Evolutionary conservation across 2,888 invertebrate genomes (phyloP).

Genomic region (Erynnis tages): DNA sequence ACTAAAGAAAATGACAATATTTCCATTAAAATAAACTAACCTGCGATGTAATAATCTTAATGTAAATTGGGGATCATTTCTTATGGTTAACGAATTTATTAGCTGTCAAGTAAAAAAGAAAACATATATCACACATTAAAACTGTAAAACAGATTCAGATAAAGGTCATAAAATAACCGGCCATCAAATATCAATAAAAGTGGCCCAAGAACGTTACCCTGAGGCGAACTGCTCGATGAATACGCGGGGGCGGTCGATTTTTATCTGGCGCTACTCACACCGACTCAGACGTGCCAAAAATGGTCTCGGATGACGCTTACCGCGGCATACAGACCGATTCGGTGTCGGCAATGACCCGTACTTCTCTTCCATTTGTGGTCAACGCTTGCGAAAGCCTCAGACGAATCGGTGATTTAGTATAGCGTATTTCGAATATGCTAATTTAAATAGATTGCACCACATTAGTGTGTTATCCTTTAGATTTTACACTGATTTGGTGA

Average conservation of each 20-base stretch:
- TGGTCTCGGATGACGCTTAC: conserved; percentile 60
- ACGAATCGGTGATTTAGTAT: conserved; percentile 38
- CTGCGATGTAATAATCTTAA: too few relatives aligned
- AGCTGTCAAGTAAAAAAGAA: background rate
- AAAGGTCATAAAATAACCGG: background rate
- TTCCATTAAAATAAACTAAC: too few relatives aligned
- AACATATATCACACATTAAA: background rate
- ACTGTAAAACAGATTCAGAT: background rate
- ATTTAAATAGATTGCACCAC: conserved; percentile 28
- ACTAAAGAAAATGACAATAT: too few relatives aligned
- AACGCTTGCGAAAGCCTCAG: conserved; percentile 57
- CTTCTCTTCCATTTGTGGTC: conserved; percentile 56
- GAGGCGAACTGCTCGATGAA: conserved; percentile 51
- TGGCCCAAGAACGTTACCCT: conserved; percentile 57
- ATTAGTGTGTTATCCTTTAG: conserved; percentile 20
- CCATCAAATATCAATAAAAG: conserved; percentile 40
- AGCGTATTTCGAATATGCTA: conserved; percentile 29
- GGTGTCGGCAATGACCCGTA: conserved; percentile 66
- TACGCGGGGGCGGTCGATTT: conserved; percentile 55
- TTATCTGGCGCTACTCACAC: conserved; percentile 54
- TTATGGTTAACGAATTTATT: background rate
- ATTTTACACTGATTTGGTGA: conserved; percentile 21
- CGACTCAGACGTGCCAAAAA: conserved; percentile 60
- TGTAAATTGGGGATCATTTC: too few relatives aligned
- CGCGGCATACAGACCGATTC: conserved; percentile 44